phyloP scores from a whole-genome alignment of 2,113 vertebrate species.

The Solea solea region DNA sequence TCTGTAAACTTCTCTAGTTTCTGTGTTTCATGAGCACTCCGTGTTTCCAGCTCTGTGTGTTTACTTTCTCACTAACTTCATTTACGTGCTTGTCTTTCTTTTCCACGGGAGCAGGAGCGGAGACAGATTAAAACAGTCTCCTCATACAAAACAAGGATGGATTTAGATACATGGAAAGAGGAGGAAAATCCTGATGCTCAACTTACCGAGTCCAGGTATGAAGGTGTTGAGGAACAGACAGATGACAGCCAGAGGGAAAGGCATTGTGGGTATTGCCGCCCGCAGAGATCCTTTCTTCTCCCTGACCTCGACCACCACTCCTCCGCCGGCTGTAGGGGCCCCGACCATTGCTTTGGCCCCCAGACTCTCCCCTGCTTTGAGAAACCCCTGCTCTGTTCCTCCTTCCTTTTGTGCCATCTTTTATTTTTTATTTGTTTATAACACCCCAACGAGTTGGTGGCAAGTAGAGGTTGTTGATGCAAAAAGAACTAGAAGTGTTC shows the following conservation, averaged over 20 bases:
- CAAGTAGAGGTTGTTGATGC: neutral
- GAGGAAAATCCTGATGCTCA: neutral
- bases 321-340: slow-evolving; percentile 79
- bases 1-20: neutral
- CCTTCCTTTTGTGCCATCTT: slow-evolving; percentile 73
- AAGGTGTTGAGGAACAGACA: slow-evolving; percentile 98
- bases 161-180: neutral
- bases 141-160: too few species aligned
- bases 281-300: slow-evolving; percentile 95
- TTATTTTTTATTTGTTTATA: neutral
- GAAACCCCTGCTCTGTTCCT: slow-evolving; percentile 36
- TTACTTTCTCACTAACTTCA: neutral
- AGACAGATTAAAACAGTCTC: neutral
- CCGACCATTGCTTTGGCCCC: slow-evolving; percentile 60
- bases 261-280: slow-evolving; percentile 96
- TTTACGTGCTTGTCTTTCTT: neutral
- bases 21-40: neutral
- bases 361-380: slow-evolving; percentile 49
- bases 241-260: slow-evolving; percentile 94
- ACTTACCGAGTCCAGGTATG: slow-evolving; percentile 95
- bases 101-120: neutral
- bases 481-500: neutral
- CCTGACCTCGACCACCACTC: slow-evolving; percentile 94
- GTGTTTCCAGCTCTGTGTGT: slow-evolving; percentile 15
- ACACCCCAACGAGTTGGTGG: neutral